These are phyloP conservation scores for Glaucidium brasilianum DNA, from an alignment of 2,113 vertebrate genomes.

Conservation along the genomic window DNA sequence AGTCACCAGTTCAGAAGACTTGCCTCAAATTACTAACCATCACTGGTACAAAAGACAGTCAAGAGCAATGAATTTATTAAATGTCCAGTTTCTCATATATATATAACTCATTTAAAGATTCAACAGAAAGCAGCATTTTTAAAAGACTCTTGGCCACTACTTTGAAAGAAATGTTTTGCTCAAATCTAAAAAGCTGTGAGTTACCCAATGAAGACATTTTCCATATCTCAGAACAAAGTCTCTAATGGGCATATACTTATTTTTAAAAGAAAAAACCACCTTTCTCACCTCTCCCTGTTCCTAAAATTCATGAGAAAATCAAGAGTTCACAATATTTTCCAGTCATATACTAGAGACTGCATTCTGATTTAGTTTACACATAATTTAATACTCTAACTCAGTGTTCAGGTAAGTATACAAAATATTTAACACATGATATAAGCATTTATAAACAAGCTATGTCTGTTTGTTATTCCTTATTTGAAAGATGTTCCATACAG, in stretches of 20 bases:
- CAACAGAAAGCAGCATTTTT: not conserved
- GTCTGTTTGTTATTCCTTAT: not conserved
- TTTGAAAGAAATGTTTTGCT: not conserved
- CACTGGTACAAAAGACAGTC: not conserved
- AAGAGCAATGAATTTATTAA: not conserved
- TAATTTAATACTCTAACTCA: not conserved
- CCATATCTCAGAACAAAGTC: not conserved
- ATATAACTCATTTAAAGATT: not conserved
- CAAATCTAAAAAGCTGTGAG: not conserved
- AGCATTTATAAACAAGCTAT: not conserved
- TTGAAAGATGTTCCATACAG: not conserved
- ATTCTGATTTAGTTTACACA: not conserved
- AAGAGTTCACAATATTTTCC: not conserved
- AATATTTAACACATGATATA: not conserved
- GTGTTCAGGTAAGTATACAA: not conserved
- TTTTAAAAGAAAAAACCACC: not conserved
- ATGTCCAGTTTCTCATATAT: not conserved
- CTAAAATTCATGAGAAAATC: not conserved
- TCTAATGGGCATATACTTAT: not conserved
- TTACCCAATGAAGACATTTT: not conserved
- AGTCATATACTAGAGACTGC: not conserved
- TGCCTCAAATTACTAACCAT: not conserved
- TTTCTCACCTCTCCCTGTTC: not conserved
- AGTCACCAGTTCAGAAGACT: not conserved
- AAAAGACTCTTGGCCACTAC: not conserved